These are phyloP conservation scores for Canis aureus DNA, from an alignment of 2,113 vertebrate genomes.

Conservation along the genomic window DNA sequence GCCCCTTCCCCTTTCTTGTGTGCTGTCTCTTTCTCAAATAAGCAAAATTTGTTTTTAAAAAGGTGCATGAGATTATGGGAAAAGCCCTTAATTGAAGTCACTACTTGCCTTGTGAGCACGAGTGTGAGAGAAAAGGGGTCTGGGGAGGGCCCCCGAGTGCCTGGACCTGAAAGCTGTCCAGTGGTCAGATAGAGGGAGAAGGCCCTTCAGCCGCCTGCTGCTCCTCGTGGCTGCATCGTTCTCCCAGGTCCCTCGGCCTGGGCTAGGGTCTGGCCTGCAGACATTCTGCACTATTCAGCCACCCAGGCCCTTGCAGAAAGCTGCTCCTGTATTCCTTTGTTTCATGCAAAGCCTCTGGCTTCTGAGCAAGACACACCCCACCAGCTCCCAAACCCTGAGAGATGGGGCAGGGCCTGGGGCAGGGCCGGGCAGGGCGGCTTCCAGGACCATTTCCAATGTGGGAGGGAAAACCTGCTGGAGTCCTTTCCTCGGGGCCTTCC, in stretches of 20 bases:
- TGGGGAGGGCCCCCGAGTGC: too few relatives aligned
- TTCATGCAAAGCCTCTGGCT: too few relatives aligned
- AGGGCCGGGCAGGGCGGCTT: background rate
- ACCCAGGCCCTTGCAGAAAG: background rate
- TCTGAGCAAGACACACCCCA: too few relatives aligned
- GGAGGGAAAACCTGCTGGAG: background rate
- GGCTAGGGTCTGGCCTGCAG: too few relatives aligned
- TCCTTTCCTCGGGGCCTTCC: background rate
- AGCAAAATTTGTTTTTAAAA: too few relatives aligned
- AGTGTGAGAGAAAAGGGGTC: too few relatives aligned
- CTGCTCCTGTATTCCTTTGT: background rate
- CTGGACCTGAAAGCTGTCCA: too few relatives aligned
- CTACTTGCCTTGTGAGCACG: background rate
- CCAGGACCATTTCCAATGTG: fast-evolving
- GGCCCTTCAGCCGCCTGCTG: fast-evolving
- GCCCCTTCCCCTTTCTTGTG: too few relatives aligned
- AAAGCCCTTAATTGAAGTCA: background rate
- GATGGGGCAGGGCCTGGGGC: background rate
- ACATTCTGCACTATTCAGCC: too few relatives aligned
- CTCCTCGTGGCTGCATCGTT: fast-evolving
- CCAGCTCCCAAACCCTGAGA: background rate
- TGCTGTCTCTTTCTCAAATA: too few relatives aligned
- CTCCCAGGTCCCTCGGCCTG: too few relatives aligned
- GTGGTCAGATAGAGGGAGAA: fast-evolving
- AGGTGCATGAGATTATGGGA: background rate